Base-by-base conservation (phyloP, 2,113 vertebrate species). In the Marmota flaviventris region DNA sequence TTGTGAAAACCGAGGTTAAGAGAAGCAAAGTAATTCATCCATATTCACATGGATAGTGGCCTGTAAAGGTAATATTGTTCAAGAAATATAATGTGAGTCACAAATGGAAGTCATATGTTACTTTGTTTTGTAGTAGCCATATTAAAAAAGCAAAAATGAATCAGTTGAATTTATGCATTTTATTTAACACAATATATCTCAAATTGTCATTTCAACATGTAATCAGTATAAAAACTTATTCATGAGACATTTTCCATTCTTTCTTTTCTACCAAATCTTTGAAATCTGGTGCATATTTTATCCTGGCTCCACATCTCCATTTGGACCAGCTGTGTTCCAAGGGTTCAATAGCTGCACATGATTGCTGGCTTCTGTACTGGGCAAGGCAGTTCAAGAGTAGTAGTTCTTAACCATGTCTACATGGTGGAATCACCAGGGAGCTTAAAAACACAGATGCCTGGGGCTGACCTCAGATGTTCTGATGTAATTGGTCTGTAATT, bases 101-200 rank as follows among this genome's bases (percentile, higher is more conserved):
- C 18, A 91, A n/a, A 51, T 82, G 17, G 11, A 90, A 75, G 14
- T 79, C 29, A 27, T 12, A 32, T 67, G 48, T 85, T 14, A 61
- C 75, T 81, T 63, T 77, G 16, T 65, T 93, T 93, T 92, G 48
- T 58, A 95, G n/a, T n/a, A 85, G 67, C 27, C 20, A 51, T 18
- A 85, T 81, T 92, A 39, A 53, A 88, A 86, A 94, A 75, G 48
- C 17, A 70, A 85, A 83, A 70, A 82, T 45, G 34, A 75, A 77
- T 29, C 63, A 48, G 34, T 14, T 87, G 76, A 48, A 79, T 69
- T 93, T 32, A 42, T 7, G 5, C 69, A 61, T 93, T 92, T 94
- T 27, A 6, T 69, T 14, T 84, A 63, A 87, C 12, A 20, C 9
- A 89, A 3, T 17, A 73, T 87, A 91, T 53, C 25, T 24, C 45